phyloP scores from a whole-genome alignment of 2,113 vertebrate species.

The Cynopterus brachyotis region DNA sequence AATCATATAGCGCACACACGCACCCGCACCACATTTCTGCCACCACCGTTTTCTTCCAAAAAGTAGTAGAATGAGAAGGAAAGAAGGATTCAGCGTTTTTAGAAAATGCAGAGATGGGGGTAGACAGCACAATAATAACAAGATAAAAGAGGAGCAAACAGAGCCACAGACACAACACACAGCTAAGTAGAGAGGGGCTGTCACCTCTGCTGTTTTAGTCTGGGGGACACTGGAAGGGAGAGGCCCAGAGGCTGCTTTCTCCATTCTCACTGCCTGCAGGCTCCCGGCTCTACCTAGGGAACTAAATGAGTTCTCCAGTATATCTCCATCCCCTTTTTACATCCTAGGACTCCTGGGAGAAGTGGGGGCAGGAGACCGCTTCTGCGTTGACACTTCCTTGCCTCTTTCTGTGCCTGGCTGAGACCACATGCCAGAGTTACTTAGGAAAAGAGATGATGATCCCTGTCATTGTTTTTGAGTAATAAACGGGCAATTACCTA shows the following conservation, averaged over 20 bases:
- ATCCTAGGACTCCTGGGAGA: neutral
- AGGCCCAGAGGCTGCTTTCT: neutral
- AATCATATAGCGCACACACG: too few relatives aligned
- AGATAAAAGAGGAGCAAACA: neutral
- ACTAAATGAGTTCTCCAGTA: too few relatives aligned
- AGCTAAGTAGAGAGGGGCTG: too few relatives aligned
- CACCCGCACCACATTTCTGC: too few relatives aligned
- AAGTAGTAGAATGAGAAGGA: neutral
- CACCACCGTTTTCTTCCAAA: neutral
- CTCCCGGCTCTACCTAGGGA: neutral
- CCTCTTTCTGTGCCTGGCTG: neutral
- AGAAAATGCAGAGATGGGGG: neutral
- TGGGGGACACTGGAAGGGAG: neutral
- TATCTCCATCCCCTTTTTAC: neutral
- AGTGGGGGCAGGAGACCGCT: neutral
- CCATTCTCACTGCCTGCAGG: neutral
- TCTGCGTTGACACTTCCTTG: neutral
- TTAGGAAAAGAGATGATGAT: slow-evolving; percentile 17
- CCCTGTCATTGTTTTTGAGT: slow-evolving; percentile 65
- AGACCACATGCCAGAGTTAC: neutral
- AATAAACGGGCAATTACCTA: slow-evolving; percentile 63
- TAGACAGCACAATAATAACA: neutral
- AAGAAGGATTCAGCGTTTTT: neutral
- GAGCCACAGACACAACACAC: neutral
- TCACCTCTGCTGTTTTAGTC: neutral